Conservation (phyloP, 2,888 invertebrate genomes). For the Pycnomerus fuliginosus region DNA sequence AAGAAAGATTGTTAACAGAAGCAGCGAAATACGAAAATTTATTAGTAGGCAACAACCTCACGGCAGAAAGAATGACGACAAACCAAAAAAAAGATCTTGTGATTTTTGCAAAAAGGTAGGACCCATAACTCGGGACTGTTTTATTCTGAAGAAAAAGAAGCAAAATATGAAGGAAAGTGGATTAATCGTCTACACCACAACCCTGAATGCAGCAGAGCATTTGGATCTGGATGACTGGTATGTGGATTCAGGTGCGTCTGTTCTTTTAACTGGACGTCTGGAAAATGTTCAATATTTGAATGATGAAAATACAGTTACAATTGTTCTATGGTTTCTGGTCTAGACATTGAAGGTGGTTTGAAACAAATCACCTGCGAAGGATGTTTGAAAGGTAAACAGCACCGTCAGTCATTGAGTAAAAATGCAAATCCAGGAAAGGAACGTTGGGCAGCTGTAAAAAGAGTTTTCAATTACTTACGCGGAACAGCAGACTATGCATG, state of each 20-base stretch:
- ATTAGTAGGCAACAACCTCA: too few relatives aligned
- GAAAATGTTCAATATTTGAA: not conserved
- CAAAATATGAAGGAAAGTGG: not conserved
- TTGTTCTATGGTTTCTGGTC: too few relatives aligned
- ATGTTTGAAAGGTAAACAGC: constrained; percentile 18
- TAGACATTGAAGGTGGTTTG: too few relatives aligned
- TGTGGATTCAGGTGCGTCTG: constrained; percentile 1
- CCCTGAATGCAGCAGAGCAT: too few relatives aligned
- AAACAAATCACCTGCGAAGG: constrained; percentile 16
- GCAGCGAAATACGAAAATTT: not conserved
- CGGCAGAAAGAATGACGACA: too few relatives aligned
- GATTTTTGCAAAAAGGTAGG: too few relatives aligned
- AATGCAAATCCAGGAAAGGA: too few relatives aligned
- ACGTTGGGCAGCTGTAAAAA: too few relatives aligned
- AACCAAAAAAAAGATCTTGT: too few relatives aligned
- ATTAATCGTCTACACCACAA: too few relatives aligned
- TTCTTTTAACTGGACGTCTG: not conserved
- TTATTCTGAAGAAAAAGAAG: not conserved
- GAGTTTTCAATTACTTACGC: too few relatives aligned
- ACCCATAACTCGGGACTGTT: not conserved
- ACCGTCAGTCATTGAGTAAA: constrained; percentile 6
- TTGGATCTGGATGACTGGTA: constrained; percentile 1
- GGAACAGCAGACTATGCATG: too few relatives aligned
- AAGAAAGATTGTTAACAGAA: constrained; percentile 18
- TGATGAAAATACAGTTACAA: not conserved